Evolutionary conservation across 2,888 invertebrate species (phyloP).

Genomic region (Omphaloscelis lunosa): DNA sequence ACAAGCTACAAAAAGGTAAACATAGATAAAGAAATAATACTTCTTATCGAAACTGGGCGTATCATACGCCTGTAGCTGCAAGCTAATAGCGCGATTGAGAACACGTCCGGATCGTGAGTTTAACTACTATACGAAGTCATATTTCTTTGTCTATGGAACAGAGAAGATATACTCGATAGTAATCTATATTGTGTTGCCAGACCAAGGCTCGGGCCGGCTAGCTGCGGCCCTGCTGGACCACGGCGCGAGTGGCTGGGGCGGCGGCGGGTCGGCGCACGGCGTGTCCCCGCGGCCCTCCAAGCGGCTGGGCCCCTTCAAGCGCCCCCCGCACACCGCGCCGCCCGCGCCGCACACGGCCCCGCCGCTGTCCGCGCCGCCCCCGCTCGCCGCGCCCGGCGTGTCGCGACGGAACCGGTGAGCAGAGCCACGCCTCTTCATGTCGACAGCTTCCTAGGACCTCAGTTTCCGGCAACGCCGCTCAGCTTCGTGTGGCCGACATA

Average conservation of each 20-base stretch:
- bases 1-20: conserved; percentile 5
- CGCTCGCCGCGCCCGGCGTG: conserved; percentile 68
- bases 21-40: conserved; percentile 6
- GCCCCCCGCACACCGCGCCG: conserved; percentile 74
- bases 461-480: conserved; percentile 11
- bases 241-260: conserved; percentile 85
- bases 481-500: conserved; percentile 21
- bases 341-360: conserved; percentile 63
- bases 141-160: conserved; percentile 4
- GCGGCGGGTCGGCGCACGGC: conserved; percentile 70
- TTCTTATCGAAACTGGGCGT: background rate
- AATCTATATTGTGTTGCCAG: conserved; percentile 65
- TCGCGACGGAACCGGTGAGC: conserved; percentile 82
- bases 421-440: conserved; percentile 11
- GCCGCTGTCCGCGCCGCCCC: conserved; percentile 69
- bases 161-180: background rate
- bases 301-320: conserved; percentile 92
- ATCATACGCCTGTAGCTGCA: background rate
- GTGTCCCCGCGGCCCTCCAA: conserved; percentile 93
- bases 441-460: conserved; percentile 44
- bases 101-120: background rate
- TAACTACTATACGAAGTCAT: background rate
- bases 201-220: conserved; percentile 85
- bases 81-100: too few relatives aligned
- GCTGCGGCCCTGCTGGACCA: conserved; percentile 92